Conservation (phyloP, 2,113 vertebrate species). For the Bungarus multicinctus region DNA sequence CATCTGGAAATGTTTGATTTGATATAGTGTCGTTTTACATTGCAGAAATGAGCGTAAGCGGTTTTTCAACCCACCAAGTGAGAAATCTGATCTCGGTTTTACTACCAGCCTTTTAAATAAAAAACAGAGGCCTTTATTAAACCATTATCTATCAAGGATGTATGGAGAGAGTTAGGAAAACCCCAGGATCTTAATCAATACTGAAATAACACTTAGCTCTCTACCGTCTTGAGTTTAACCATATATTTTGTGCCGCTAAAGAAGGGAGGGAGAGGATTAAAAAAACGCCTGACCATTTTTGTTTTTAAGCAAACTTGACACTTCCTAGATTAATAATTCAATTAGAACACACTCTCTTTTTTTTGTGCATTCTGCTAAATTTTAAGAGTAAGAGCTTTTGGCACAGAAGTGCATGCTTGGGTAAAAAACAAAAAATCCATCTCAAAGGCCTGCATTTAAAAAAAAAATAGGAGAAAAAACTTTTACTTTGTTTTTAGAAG, state of each 20-base stretch:
- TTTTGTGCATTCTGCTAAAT: neutral
- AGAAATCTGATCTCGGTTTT: slow-evolving; percentile 90
- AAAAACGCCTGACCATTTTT: neutral
- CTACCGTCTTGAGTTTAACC: slow-evolving; percentile 39
- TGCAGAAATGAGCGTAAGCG: slow-evolving; percentile 96
- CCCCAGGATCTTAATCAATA: slow-evolving; percentile 47
- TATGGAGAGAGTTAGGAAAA: slow-evolving; percentile 57
- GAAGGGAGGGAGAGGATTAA: neutral
- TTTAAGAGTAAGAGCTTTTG: neutral
- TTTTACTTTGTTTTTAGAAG: neutral
- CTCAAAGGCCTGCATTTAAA: neutral
- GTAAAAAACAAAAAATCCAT: neutral
- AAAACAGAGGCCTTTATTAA: slow-evolving; percentile 86
- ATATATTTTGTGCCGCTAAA: rapidly evolving
- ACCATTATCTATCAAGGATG: slow-evolving; percentile 82
- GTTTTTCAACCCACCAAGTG: slow-evolving; percentile 87
- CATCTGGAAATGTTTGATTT: slow-evolving; percentile 99
- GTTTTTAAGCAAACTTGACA: neutral
- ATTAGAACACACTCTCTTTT: neutral
- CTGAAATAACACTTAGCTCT: slow-evolving; percentile 57
- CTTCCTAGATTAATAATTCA: neutral
- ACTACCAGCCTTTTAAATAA: slow-evolving; percentile 90
- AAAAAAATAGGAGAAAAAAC: neutral
- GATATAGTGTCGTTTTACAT: slow-evolving; percentile 99
- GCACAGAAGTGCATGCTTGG: neutral